Evolutionary conservation across 2,797 vertebrate species (phyloP).

Genomic region (Sebastes cheni): DNA sequence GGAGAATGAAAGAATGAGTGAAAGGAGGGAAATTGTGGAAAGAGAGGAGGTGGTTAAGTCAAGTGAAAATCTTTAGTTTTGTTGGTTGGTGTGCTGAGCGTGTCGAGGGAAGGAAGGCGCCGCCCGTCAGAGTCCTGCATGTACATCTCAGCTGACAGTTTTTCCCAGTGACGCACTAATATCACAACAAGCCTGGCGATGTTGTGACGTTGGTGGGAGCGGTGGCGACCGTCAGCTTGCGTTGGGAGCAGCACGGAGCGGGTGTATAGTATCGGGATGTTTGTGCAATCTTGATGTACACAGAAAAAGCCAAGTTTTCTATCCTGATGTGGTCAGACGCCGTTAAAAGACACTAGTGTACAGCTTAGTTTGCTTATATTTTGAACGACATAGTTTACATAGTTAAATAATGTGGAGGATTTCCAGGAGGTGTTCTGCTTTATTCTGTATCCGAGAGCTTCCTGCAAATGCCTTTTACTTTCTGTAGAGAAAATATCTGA

Average conservation of each 20-base stretch:
- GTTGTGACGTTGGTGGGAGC: constrained; percentile 1
- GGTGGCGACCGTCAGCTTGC: constrained; percentile 22
- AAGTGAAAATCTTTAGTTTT: background rate
- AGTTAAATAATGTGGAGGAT: constrained; percentile 53
- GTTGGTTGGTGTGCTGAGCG: background rate
- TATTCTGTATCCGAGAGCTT: constrained; percentile 42
- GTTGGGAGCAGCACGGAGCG: constrained; percentile 8
- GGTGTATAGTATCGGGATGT: constrained; percentile 59
- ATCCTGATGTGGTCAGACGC: constrained; percentile 44
- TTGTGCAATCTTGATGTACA: constrained; percentile 70
- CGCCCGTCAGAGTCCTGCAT: constrained; percentile 2
- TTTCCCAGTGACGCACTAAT: constrained; percentile 9
- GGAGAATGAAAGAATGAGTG: background rate
- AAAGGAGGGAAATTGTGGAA: background rate
- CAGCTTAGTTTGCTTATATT: constrained; percentile 68
- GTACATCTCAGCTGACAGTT: constrained; percentile 36
- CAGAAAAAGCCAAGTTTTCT: constrained; percentile 54
- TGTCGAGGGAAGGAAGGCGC: constrained; percentile 1
- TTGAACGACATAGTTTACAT: constrained; percentile 66
- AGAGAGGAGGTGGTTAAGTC: background rate
- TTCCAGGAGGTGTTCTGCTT: constrained; percentile 50
- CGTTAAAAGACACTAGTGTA: constrained; percentile 78
- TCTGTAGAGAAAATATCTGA: constrained; percentile 47
- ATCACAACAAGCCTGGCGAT: background rate
- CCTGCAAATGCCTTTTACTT: constrained; percentile 50